Evolutionary conservation across 2,113 vertebrate species (phyloP), one percentile per base, ranked within the genome.

Genomic region (Beaufortia kweichowensis): DNA sequence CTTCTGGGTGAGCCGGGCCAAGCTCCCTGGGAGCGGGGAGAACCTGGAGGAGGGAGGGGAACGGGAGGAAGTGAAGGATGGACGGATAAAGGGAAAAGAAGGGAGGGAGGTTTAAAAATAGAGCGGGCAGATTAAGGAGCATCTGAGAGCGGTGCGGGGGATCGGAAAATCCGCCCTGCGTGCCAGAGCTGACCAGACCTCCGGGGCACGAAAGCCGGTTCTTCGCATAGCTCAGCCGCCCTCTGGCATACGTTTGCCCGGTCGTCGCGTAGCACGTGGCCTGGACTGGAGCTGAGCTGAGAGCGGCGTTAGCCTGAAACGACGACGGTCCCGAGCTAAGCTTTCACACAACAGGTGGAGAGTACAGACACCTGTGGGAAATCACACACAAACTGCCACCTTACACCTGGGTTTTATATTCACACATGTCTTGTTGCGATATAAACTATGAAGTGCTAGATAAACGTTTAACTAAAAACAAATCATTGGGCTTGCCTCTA

Each of bases 91-190:
- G 60, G 68, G 81, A 85, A 81, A 82, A 66, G 35, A 19, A 17
- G 53, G 83, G 84, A 76, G 81, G 82, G 85, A 77, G 77, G 82
- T 85, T 86, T 88, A 90, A 89, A 91, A 90, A 92, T 91, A 92
- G 90, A 85, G 69, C 79, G 12, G 84, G 82, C 87, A 90, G 89
- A 91, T 92, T 91, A 91, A 90, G 80, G 84, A 92, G 90, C 90
- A 89, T 89, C 90, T 91, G 88, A 91, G 83, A 89, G 88, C 87
- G 4, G 85, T 82, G 86, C 84, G 81, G 90, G 88, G 84, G 86
- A 90, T 90, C 86, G 85, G 88, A 89, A 90, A 90, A 88, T 87
- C 87, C 87, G 85, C 76, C 67, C 86, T 56, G 83, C 74, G 74
- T 85, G 87, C 86, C 88, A 86, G 82, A 79, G 83, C 82, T 73